Conservation (phyloP, 2,113 vertebrate genomes). For the Cyphomyrus plagiostoma region DNA sequence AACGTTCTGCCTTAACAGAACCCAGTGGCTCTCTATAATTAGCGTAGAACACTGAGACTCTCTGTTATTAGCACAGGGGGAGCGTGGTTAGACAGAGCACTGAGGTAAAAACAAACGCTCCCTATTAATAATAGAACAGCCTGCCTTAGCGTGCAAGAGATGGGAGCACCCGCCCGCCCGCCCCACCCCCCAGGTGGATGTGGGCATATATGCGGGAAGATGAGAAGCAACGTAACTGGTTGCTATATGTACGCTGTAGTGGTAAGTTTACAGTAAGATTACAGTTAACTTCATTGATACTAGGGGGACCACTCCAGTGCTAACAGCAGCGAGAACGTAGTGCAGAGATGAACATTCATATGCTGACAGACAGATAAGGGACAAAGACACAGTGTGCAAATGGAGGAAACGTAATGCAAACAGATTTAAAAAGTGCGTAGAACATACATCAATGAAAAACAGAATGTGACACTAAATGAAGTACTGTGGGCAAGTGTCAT, state of each 20-base stretch:
- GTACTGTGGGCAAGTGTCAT: background rate
- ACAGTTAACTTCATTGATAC: background rate
- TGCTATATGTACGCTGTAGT: background rate
- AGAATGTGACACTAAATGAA: background rate
- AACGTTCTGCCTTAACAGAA: background rate
- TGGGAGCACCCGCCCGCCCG: background rate
- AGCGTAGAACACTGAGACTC: background rate
- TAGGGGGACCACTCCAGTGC: background rate
- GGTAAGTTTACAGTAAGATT: background rate
- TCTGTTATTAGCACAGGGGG: background rate
- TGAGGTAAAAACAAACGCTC: background rate
- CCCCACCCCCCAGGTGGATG: background rate
- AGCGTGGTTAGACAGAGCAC: background rate
- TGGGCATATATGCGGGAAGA: background rate
- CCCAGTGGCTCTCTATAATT: conserved; percentile 9
- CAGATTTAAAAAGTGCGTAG: background rate
- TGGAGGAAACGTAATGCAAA: background rate
- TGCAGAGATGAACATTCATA: background rate
- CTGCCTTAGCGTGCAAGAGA: background rate
- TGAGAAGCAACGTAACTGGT: background rate
- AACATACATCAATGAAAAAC: background rate
- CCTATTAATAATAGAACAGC: conserved; percentile 6
- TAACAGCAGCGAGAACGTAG: background rate
- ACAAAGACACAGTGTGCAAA: background rate
- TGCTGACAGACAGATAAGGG: background rate